Conservation (phyloP, 2,797 vertebrate species). For the Silurus lanzhouensis region DNA sequence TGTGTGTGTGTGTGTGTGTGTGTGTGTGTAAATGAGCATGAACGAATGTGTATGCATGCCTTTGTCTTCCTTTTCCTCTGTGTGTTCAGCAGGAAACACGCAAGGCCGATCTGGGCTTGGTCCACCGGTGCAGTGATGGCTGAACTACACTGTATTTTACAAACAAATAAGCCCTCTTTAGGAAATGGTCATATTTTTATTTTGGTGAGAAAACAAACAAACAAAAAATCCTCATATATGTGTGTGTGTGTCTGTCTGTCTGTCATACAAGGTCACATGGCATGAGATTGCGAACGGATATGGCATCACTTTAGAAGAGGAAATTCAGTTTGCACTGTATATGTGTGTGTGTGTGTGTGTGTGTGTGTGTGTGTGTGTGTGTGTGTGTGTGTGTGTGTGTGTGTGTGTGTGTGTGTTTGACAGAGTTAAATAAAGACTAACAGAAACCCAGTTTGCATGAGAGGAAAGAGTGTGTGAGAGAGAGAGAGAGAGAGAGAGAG, state of each 20-base stretch:
- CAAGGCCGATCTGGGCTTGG: not conserved
- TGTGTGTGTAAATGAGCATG: not conserved
- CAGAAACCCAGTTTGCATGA: not conserved
- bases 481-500: too few species aligned
- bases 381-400: not conserved
- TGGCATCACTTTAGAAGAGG: slow-evolving; percentile 3
- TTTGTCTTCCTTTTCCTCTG: not conserved
- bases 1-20: not conserved
- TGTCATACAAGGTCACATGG: slow-evolving; percentile 14
- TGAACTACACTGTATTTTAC: not conserved
- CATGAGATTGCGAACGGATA: slow-evolving; percentile 25
- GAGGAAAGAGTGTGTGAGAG: not conserved
- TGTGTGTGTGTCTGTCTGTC: not conserved
- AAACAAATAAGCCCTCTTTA: not conserved
- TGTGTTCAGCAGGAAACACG: slow-evolving; percentile 17
- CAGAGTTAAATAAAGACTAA: slow-evolving; percentile 23
- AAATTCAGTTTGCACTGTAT: not conserved
- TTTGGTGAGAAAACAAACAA: not conserved
- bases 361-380: not conserved
- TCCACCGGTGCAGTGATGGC: not conserved
- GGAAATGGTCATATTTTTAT: slow-evolving; percentile 7
- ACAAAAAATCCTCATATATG: not conserved
- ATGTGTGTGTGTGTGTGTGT: not conserved
- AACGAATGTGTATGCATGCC: not conserved
- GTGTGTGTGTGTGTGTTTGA: not conserved